Evolutionary conservation across 2,113 vertebrate genomes (phyloP).

Genomic region (Cebus imitator): DNA sequence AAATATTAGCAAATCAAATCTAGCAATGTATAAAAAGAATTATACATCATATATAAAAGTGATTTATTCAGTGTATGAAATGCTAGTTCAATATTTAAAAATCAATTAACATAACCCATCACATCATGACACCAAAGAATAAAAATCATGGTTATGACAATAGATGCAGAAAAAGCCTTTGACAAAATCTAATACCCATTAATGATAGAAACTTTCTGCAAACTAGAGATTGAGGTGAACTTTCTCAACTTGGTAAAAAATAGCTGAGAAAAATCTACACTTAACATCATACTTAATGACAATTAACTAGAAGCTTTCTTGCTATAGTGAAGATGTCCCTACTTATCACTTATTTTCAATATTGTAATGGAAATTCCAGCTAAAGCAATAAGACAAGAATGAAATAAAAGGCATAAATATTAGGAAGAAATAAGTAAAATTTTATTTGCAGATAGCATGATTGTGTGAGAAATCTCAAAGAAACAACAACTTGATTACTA

Average conservation of each 20-base stretch:
- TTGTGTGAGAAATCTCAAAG: neutral
- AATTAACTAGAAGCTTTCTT: neutral
- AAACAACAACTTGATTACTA: neutral
- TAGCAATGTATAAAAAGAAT: neutral
- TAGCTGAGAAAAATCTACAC: neutral
- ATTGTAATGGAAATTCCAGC: neutral
- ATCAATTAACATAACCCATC: neutral
- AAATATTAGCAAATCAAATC: neutral
- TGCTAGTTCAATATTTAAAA: neutral
- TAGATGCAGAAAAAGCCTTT: neutral
- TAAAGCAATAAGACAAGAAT: neutral
- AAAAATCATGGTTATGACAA: neutral
- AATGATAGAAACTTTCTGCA: neutral
- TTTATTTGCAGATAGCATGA: no score
- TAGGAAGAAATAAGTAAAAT: neutral
- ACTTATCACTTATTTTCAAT: neutral
- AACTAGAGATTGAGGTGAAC: neutral
- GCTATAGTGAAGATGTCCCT: no score
- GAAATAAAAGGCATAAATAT: neutral
- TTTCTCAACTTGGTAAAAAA: neutral
- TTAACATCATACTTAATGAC: neutral
- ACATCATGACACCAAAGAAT: neutral
- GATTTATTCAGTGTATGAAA: neutral
- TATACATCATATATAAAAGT: neutral
- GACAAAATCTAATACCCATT: neutral